phyloP scores from a whole-genome alignment of 2,797 vertebrate species.

The Pseudochirops corinnae region DNA sequence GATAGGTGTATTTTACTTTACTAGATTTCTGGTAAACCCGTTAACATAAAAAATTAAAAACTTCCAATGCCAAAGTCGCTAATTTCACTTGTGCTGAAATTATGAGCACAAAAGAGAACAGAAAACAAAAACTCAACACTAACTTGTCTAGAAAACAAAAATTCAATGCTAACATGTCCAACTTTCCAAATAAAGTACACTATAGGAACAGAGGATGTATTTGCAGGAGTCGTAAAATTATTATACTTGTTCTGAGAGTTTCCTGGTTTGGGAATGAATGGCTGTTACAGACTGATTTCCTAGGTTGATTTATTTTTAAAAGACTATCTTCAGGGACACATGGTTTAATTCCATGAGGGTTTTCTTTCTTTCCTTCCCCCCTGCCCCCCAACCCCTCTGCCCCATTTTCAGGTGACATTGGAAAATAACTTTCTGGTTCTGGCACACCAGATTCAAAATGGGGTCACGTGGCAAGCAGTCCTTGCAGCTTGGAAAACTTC shows the following conservation, averaged over 20 bases:
- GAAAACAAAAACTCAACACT: background rate
- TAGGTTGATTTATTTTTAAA: conserved; percentile 59
- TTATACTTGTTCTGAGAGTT: conserved; percentile 64
- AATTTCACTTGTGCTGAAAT: conserved; percentile 43
- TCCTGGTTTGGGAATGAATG: conserved; percentile 56
- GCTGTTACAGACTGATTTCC: conserved; percentile 57
- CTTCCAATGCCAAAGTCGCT: conserved; percentile 49
- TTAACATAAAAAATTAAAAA: conserved; percentile 44
- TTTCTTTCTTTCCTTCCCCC: background rate
- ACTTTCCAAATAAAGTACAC: conserved; percentile 64
- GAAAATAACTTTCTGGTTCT: conserved; percentile 68
- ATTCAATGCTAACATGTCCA: background rate
- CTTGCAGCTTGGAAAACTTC: conserved; percentile 1
- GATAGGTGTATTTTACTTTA: conserved; percentile 3
- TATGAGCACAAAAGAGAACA: background rate
- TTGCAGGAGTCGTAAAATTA: conserved; percentile 62
- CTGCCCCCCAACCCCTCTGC: background rate
- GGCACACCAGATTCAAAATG: conserved; percentile 43
- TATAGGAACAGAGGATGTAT: conserved; percentile 61
- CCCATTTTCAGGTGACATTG: background rate
- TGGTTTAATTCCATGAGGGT: conserved; percentile 54
- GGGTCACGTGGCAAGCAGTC: conserved; percentile 38
- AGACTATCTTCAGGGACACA: conserved; percentile 46
- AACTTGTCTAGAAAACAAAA: conserved; percentile 19
- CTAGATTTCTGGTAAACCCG: conserved; percentile 47